Base-by-base conservation (phyloP, 2,113 vertebrate species). In the Eleginops maclovinus region DNA sequence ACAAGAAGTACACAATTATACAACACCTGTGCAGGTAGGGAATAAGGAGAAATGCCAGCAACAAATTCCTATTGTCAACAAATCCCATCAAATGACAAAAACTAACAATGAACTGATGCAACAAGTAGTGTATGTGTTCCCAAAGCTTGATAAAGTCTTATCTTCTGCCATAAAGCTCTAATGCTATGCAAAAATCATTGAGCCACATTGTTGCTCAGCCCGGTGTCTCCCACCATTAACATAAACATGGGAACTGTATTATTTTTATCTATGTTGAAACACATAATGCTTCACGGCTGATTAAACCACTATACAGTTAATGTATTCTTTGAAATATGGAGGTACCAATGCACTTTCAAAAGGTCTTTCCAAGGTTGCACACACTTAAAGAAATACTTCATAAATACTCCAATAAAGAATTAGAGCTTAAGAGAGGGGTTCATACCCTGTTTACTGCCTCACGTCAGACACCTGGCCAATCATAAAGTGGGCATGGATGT, bases 81-180 rank as follows among this genome's bases (percentile, higher is more conserved):
- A 60, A 77, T 72, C 19, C 9, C n/a, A 51, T 44, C 21, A 63
- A 14, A 19, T 12, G 26, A 49, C 13, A 19, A 22, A 60, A 72
- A 50, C 28, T 36, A 40, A 50, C 56, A 50, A 50, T 51, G 8
- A 17, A 26, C 10, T 19, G 5, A 72, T 60, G 26, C 24, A 49
- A 31, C 41, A 61, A 56, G 50, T 24, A 31, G 16, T 55, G 19
- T 43, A 44, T 53, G 17, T 16, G 12, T 12, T 28, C 28, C 24
- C 24, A 22, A 36, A 64, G 50, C 41, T 19, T 55, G 19, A 65
- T 47, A 10, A 4, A 15, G 31, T 31, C 8, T 62, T 17, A 22
- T 46, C 22, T 46, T 36, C 19, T 21, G 19, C 24, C 26, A 36
- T 14, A 36, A 12, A 51, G 63, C 19, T 51, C 47, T 13, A 51